These are phyloP conservation scores for Apis laboriosa DNA, from an alignment of 1,140 invertebrate genomes.

Conservation along the genomic window DNA sequence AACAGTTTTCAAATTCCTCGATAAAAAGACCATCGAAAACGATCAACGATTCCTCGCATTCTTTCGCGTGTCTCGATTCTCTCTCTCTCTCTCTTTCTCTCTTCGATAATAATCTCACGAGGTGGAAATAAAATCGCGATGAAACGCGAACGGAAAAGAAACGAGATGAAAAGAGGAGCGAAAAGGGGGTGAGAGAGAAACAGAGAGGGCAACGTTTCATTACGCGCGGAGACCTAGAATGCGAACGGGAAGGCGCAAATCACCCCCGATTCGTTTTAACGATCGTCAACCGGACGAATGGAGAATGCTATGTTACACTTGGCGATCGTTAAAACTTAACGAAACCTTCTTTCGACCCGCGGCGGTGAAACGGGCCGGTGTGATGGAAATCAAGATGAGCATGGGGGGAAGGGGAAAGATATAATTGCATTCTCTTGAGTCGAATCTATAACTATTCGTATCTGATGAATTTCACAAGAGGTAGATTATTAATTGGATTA, in stretches of 20 bases:
- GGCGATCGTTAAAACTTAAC: conserved; percentile 65
- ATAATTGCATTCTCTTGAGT: conserved; percentile 35
- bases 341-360: conserved; percentile 31
- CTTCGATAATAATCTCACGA: background rate
- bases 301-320: conserved; percentile 61
- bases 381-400: conserved; percentile 40
- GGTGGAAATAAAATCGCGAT: conserved; percentile 13
- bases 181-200: background rate
- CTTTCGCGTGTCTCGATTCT: too few species aligned
- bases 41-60: too few species aligned
- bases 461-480: background rate
- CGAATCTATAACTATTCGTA: background rate
- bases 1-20: too few species aligned
- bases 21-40: too few species aligned
- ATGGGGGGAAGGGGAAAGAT: background rate
- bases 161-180: background rate
- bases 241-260: conserved; percentile 44
- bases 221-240: conserved; percentile 26
- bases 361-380: conserved; percentile 37
- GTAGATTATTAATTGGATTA: too few species aligned
- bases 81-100: background rate
- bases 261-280: conserved; percentile 60
- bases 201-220: conserved; percentile 20
- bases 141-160: background rate
- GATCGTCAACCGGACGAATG: conserved; percentile 56